Conservation (phyloP, 1,140 invertebrate genomes). For the Aphelenchoides besseyi region DNA sequence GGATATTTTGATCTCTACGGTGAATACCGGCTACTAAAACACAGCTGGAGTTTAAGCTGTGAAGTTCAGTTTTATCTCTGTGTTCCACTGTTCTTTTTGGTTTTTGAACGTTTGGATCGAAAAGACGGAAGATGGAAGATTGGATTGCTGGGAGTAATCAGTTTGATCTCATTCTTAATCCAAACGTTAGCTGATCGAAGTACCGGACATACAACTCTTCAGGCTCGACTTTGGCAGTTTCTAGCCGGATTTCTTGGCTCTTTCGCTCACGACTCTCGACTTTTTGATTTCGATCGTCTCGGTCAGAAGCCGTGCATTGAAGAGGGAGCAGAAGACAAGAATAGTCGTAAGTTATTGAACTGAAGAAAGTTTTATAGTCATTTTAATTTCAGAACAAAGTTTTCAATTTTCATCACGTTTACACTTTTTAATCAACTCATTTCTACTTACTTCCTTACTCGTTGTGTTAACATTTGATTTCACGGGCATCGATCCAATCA, state of each 20-base stretch:
- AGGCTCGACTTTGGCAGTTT: slow-evolving; percentile 3
- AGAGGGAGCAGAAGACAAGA: neutral
- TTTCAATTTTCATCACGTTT: neutral
- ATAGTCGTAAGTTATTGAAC: neutral
- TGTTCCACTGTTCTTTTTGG: neutral
- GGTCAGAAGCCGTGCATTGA: neutral
- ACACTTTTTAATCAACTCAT: neutral
- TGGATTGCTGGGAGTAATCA: neutral
- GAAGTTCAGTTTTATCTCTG: neutral
- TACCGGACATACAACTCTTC: neutral
- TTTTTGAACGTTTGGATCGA: neutral
- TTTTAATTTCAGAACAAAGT: neutral
- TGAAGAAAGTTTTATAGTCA: too few relatives aligned
- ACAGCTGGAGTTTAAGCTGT: neutral
- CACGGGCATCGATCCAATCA: neutral
- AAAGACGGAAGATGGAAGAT: neutral
- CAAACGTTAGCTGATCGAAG: neutral
- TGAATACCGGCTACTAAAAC: neutral
- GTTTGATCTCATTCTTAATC: neutral
- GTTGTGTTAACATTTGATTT: neutral
- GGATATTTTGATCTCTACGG: neutral
- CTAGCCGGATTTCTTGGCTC: neutral
- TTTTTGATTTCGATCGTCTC: neutral
- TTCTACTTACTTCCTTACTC: neutral
- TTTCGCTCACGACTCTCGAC: neutral